Evolutionary conservation across 2,113 vertebrate species (phyloP).

Genomic region (Smithornis capensis): DNA sequence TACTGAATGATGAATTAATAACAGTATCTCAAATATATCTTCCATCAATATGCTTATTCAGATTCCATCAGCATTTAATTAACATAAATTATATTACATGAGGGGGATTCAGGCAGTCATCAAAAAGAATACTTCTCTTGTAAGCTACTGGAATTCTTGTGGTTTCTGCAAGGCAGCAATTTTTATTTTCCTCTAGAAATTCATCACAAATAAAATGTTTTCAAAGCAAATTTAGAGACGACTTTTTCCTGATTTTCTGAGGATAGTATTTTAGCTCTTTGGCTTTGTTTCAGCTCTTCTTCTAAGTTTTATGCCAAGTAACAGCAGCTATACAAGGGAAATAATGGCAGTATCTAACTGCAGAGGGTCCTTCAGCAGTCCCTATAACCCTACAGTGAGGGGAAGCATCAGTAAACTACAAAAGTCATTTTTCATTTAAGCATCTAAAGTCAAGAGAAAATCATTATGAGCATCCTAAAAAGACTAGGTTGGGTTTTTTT

Average conservation of each 20-base stretch:
- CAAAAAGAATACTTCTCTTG: not conserved
- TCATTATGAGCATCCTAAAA: not conserved
- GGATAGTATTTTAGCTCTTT: not conserved
- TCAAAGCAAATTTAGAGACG: not conserved
- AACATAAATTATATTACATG: slow-evolving; percentile 57
- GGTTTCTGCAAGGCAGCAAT: not conserved
- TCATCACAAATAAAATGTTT: not conserved
- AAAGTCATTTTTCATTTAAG: not conserved
- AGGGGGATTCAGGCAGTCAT: slow-evolving; percentile 27
- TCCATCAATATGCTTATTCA: slow-evolving; percentile 61
- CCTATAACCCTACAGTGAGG: not conserved
- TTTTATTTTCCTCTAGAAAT: not conserved
- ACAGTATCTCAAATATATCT: slow-evolving; percentile 57
- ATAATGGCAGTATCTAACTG: not conserved
- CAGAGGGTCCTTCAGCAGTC: not conserved
- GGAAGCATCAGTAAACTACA: not conserved
- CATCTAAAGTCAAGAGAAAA: not conserved
- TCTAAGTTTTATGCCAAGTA: not conserved
- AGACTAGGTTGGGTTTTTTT: accelerated
- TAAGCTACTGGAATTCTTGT: not conserved
- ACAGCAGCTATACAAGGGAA: not conserved
- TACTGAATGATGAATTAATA: slow-evolving; percentile 69
- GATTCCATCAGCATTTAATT: slow-evolving; percentile 67
- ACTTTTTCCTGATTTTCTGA: not conserved
- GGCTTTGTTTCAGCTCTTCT: not conserved